phyloP scores from a whole-genome alignment of 1,140 invertebrate species.

The Lysiphlebus fabarum region DNA sequence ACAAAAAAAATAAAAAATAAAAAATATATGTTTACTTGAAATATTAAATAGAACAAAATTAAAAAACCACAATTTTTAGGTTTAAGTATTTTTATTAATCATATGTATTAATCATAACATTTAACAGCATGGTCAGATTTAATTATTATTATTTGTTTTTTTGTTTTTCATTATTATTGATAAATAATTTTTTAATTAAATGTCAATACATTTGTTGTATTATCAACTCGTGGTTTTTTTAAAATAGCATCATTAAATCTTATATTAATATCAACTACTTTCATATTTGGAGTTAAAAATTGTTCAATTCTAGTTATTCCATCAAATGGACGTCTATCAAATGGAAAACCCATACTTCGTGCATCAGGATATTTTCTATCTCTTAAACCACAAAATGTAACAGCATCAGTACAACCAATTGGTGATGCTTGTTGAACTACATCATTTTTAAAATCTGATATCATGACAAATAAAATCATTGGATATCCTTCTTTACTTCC shows the following conservation, averaged over 20 bases:
- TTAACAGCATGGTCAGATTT: too few relatives aligned
- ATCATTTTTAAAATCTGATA: constrained; percentile 72
- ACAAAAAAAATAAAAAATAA: too few relatives aligned
- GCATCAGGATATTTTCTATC: constrained; percentile 66
- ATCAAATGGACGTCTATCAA: constrained; percentile 57
- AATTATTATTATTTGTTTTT: too few relatives aligned
- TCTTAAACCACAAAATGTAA: constrained; percentile 67
- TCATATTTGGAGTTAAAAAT: constrained; percentile 50
- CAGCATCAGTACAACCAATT: constrained; percentile 60
- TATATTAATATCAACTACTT: constrained; percentile 35
- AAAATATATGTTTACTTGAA: too few relatives aligned
- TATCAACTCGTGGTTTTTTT: constrained; percentile 5
- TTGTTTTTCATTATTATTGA: too few relatives aligned
- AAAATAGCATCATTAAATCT: constrained; percentile 24
- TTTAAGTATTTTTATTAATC: too few relatives aligned
- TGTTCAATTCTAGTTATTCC: constrained; percentile 40
- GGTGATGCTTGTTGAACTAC: constrained; percentile 58
- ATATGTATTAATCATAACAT: too few relatives aligned
- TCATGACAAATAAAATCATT: constrained; percentile 76
- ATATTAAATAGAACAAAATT: too few relatives aligned
- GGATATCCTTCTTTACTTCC: constrained; percentile 66
- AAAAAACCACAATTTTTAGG: too few relatives aligned
- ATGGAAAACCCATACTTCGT: constrained; percentile 69
- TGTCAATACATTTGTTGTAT: too few relatives aligned
- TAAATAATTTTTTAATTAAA: too few relatives aligned